Evolutionary conservation across 2,113 vertebrate species (phyloP), one percentile per base, ranked within the genome.

Genomic region (Crotophaga sulcirostris): DNA sequence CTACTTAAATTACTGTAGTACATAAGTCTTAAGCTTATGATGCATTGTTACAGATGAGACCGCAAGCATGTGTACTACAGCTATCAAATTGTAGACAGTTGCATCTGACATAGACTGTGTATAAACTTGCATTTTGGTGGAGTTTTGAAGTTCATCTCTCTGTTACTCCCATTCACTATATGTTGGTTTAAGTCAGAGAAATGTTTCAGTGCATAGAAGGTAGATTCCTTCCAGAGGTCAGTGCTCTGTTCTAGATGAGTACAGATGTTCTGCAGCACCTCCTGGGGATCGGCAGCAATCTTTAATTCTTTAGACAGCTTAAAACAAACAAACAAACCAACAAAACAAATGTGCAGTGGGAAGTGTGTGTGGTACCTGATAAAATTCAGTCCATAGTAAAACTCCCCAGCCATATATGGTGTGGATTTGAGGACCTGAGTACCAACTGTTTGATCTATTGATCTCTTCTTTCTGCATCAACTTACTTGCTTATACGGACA

Each of bases 271-370:
- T 36, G 12, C 54, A 68, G 29, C 19, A 58, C 13, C 28, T 56
- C 20, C 20, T 24, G 31, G 36, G 31, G 20, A 10, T 38, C 34
- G 62, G 45, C 28, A 56, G 28, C 12, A 31, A 8, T 31, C 2
- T 31, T 84, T 54, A 2, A 2, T 38, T 82, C 70, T 75, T 84
- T 49, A 54, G 9, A 21, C 3, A 87, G 23, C 29, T 47, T 56
- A 55, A n/a, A 44, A 42, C 31, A 49, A 38, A n/a, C 0, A n/a
- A n/a, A n/a, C n/a, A n/a, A n/a, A n/a, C n/a, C n/a, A n/a, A n/a
- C n/a, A n/a, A n/a, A n/a, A 42, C 10, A 42, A 42, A 42, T 0
- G 2, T n/a, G 13, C 0, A 0, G 16, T 69, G 40, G 34, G 36
- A 68, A 75, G 4, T 3, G 6, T n/a, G 5, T 6, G 44, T 5